These are phyloP conservation scores for Sebastes itinus DNA, from an alignment of 2,797 vertebrate genomes.

Conservation along the genomic window DNA sequence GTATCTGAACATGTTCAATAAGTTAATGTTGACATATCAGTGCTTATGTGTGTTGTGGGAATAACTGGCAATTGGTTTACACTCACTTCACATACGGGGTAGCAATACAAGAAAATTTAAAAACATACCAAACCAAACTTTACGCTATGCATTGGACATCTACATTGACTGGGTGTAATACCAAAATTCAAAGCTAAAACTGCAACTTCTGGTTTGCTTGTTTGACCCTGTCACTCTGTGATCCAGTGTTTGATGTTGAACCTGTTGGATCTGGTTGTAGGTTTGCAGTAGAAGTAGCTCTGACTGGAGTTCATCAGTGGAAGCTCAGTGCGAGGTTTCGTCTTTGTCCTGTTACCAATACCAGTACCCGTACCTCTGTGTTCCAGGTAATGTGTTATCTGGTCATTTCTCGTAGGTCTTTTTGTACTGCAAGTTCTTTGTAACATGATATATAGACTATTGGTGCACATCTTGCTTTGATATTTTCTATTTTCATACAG, in stretches of 20 bases:
- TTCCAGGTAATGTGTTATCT: slow-evolving; percentile 71
- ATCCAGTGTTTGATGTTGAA: slow-evolving; percentile 51
- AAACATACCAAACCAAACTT: slow-evolving; percentile 75
- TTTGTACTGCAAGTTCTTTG: slow-evolving; percentile 81
- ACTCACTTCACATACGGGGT: slow-evolving; percentile 46
- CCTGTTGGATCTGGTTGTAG: slow-evolving; percentile 39
- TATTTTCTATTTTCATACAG: slow-evolving; percentile 88
- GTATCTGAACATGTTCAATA: slow-evolving; percentile 55
- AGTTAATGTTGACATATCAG: slow-evolving; percentile 67
- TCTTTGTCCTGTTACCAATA: slow-evolving; percentile 58
- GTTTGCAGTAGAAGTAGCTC: slow-evolving; percentile 41
- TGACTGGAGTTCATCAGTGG: slow-evolving; percentile 26
- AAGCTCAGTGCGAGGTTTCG: slow-evolving; percentile 42
- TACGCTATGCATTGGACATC: slow-evolving; percentile 75
- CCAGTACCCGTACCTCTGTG: slow-evolving; percentile 64
- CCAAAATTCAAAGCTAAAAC: slow-evolving; percentile 64
- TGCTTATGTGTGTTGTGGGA: slow-evolving; percentile 57
- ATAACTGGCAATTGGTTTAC: slow-evolving; percentile 58
- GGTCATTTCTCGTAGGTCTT: slow-evolving; percentile 71
- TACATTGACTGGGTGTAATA: slow-evolving; percentile 55
- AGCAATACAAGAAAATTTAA: slow-evolving; percentile 68
- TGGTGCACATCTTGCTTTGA: slow-evolving; percentile 84
- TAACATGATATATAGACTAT: slow-evolving; percentile 77
- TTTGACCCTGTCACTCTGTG: slow-evolving; percentile 53
- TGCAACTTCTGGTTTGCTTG: slow-evolving; percentile 41